These are phyloP conservation scores for Diadumene lineata DNA, from an alignment of 92 coral and sea anemone species.

Conservation along the genomic window DNA sequence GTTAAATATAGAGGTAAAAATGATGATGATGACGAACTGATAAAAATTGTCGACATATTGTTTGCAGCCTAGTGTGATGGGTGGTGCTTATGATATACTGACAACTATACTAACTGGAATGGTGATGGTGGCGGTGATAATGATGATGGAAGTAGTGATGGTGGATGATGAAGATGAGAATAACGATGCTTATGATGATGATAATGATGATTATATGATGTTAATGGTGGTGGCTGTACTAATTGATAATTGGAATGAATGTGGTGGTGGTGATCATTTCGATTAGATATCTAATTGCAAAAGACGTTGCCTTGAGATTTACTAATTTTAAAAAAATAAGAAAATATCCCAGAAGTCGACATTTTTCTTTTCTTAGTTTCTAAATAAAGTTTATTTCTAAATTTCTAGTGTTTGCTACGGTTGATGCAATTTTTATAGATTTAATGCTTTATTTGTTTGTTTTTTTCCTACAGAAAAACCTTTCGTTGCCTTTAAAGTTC, in stretches of 20 bases:
- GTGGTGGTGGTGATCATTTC: background rate
- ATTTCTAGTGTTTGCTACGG: background rate
- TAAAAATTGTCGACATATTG: background rate
- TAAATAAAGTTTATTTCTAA: background rate
- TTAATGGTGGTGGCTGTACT: background rate
- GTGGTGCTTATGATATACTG: background rate
- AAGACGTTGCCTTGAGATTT: too few species aligned
- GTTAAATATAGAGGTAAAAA: slow-evolving; percentile 30
- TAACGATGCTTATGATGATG: background rate
- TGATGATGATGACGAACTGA: background rate
- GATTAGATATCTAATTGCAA: background rate
- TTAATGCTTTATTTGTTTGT: background rate
- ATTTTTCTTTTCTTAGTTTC: too few species aligned
- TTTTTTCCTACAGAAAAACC: slow-evolving; percentile 4
- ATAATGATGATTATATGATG: background rate
- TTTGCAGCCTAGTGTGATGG: background rate
- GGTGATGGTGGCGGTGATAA: background rate
- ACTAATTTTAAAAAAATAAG: too few species aligned
- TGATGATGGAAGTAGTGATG: background rate
- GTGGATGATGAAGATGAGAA: background rate
- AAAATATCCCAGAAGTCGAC: too few species aligned
- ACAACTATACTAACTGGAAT: background rate
- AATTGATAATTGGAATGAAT: background rate
- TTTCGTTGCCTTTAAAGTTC: slow-evolving; percentile 20
- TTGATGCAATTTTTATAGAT: background rate